These are phyloP conservation scores for Subacronicta megacephala DNA, from an alignment of 2,888 invertebrate species.

Conservation along the genomic window DNA sequence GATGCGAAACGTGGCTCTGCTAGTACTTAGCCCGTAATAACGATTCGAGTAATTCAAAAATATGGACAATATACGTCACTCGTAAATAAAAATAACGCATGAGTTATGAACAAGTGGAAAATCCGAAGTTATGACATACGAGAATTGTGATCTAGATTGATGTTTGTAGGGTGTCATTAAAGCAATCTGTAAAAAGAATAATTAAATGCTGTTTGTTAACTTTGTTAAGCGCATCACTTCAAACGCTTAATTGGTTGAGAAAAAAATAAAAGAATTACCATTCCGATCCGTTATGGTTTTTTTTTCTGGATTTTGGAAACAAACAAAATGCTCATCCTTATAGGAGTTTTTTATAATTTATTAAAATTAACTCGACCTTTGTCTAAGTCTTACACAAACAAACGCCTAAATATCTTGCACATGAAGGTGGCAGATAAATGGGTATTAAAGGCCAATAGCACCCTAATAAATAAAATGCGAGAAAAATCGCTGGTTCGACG, in stretches of 20 bases:
- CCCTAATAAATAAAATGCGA: slow-evolving; percentile 73
- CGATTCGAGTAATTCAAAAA: slow-evolving; percentile 40
- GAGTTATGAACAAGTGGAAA: slow-evolving; percentile 44
- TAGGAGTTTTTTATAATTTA: no score
- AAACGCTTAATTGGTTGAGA: no score
- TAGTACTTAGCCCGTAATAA: slow-evolving; percentile 27
- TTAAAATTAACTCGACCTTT: no score
- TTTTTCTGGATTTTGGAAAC: no score
- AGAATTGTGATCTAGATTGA: slow-evolving; percentile 50
- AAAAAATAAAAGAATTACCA: no score
- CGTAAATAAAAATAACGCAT: slow-evolving; percentile 45
- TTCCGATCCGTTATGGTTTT: no score
- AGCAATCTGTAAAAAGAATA: slow-evolving; percentile 9
- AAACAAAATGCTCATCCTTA: no score
- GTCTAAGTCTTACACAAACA: slow-evolving; percentile 7
- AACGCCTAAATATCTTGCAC: slow-evolving; percentile 56
- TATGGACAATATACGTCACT: slow-evolving; percentile 48
- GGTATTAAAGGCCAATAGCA: slow-evolving; percentile 53
- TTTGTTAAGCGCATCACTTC: no score
- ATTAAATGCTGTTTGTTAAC: no score
- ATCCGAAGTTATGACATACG: slow-evolving; percentile 40
- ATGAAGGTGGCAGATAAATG: slow-evolving; percentile 59
- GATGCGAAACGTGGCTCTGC: not conserved
- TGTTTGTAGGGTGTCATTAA: slow-evolving; percentile 30
- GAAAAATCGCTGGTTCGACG: slow-evolving; percentile 69